Base-by-base conservation (phyloP, 2,888 invertebrate species). In the Cataglyphis albicans region DNA sequence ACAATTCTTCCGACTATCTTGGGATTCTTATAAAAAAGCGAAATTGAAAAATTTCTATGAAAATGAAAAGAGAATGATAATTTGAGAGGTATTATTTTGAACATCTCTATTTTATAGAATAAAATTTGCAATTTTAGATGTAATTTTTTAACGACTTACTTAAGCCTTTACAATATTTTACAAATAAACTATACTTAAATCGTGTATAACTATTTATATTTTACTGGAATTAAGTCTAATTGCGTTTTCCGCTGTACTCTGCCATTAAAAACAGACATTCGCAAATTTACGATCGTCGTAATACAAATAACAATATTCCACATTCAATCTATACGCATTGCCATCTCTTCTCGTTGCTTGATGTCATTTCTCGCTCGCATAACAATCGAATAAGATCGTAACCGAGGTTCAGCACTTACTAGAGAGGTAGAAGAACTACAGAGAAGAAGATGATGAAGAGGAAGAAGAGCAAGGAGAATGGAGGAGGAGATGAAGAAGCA, bases 371-470 rank as follows among this genome's bases (percentile, higher is more conserved):
- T 82, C 76, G 76, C 82, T 84, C 83, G 78, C 76, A 83, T 83
- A 84, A 83, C 83, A 70, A 82, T 80, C 81, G 55, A 81, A 82
- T 76, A 82, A 76, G 84, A 83, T 87, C 86, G 86, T 88, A 88
- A 88, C 88, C 74, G 86, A 83, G 87, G 65, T 84, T 78, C 61
- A 68, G 64, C 65, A 61, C 57, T 41, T 80, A 38, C 68, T 44
- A 70, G 70, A 59, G 61, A 81, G 35, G 70, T 52, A 61, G 63
- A 48, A 81, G 73, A 64, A 21, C 72, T 25, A 38, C 7, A 44
- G 74, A 55, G 55, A 38, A 65, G 64, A 72, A 63, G 48, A 74
- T 21, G 67, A 55, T 78, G 87, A 84, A 76, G 88, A 88, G 35
- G 88, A 41, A 52, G 44, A 61, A 59, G 72, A 74, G 67, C 63